phyloP scores from a whole-genome alignment of 2,113 vertebrate genomes.

The Takifugu flavidus region DNA sequence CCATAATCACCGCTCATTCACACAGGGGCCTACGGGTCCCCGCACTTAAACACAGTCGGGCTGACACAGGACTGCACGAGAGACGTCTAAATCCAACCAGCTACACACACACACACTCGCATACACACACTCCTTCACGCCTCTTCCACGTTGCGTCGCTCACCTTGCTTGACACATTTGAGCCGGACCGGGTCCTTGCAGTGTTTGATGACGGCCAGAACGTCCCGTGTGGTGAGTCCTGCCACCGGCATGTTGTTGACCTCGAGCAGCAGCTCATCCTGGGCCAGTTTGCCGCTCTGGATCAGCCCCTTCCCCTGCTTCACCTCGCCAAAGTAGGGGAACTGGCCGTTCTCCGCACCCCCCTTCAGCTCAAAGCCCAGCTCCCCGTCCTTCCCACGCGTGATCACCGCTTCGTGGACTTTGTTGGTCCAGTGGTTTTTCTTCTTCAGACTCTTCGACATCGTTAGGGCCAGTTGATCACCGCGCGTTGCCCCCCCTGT shows the following conservation, averaged over 20 bases:
- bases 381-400: conserved; percentile 88
- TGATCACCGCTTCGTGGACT: conserved; percentile 95
- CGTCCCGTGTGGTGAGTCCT: conserved; percentile 94
- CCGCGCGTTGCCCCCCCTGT: conserved; percentile 63
- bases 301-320: conserved; percentile 91
- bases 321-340: conserved; percentile 94
- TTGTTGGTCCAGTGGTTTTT: conserved; percentile 99
- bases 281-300: conserved; percentile 91
- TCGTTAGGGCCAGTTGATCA: conserved; percentile 76
- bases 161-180: conserved; percentile 98
- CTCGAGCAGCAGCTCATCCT: conserved; percentile 95
- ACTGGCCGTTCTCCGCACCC: conserved; percentile 95
- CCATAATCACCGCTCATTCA: conserved; percentile 8
- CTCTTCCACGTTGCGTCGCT: conserved; percentile 31
- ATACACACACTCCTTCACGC: conserved; percentile 9
- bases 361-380: conserved; percentile 95
- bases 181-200: conserved; percentile 98
- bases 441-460: conserved; percentile 99
- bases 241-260: conserved; percentile 98
- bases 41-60: conserved; percentile 8
- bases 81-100: conserved; percentile 45
- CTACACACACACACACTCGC: conserved; percentile 12
- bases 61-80: conserved; percentile 39
- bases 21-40: conserved; percentile 23
- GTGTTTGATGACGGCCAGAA: conserved; percentile 95